phyloP scores from a whole-genome alignment of 2,797 vertebrate genomes.

The Glossophaga mutica region DNA sequence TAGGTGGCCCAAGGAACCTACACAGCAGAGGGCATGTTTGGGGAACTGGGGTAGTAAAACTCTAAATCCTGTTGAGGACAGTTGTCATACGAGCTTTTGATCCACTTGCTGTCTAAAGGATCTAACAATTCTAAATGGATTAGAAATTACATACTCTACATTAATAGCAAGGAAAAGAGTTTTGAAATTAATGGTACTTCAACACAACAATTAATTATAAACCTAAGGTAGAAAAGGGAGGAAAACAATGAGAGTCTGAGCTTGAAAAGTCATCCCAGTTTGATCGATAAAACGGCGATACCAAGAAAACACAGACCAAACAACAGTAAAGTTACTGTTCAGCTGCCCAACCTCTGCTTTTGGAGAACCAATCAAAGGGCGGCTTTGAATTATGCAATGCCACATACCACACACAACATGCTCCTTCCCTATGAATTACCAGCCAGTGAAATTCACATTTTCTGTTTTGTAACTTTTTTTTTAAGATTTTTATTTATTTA shows the following conservation, averaged over 20 bases:
- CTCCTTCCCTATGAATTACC: not conserved
- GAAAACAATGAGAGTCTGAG: not conserved
- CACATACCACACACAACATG: not conserved
- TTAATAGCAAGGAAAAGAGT: conserved; percentile 1
- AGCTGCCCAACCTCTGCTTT: not conserved
- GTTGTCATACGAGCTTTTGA: not conserved
- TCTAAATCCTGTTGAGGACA: not conserved
- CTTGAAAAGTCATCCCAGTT: not conserved
- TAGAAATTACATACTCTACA: not conserved
- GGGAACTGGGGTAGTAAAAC: not conserved
- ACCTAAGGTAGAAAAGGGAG: not conserved
- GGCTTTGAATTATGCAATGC: not conserved
- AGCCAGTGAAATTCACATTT: not conserved
- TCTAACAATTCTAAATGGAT: not conserved
- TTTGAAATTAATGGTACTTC: conserved; percentile 38
- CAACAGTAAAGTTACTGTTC: not conserved
- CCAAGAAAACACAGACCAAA: not conserved
- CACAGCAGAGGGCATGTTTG: not conserved
- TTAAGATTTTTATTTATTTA: no score
- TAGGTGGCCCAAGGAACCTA: not conserved
- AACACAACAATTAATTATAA: conserved; percentile 38
- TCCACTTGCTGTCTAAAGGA: not conserved
- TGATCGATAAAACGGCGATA: conserved; percentile 24
- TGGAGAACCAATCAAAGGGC: not conserved
- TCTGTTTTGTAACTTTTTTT: no score